These are phyloP conservation scores for Hesperia comma DNA, from an alignment of 2,888 invertebrate genomes.

Conservation along the genomic window DNA sequence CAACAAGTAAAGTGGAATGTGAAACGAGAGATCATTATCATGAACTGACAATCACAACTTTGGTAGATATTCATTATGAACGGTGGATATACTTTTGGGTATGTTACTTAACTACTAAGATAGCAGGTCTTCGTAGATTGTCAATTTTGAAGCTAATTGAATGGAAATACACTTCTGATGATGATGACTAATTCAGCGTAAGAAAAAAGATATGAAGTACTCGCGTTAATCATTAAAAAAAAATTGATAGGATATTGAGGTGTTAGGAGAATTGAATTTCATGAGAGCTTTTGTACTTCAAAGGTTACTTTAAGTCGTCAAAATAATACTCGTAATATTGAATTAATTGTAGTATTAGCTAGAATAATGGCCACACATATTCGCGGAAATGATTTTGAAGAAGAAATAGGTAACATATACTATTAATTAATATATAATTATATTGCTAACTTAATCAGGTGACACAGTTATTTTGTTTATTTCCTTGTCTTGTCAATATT, in stretches of 20 bases:
- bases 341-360: too few species aligned
- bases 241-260: not conserved
- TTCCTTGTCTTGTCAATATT: too few species aligned
- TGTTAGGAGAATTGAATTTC: too few species aligned
- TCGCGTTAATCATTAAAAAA: not conserved
- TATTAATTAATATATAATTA: too few species aligned
- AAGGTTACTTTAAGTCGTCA: too few species aligned
- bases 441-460: too few species aligned
- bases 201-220: not conserved
- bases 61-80: slow-evolving; percentile 21
- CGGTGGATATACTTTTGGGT: not conserved
- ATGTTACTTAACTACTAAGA: not conserved
- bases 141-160: not conserved
- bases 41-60: slow-evolving; percentile 30
- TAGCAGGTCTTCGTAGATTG: not conserved
- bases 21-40: slow-evolving; percentile 42
- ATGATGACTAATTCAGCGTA: not conserved
- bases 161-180: slow-evolving; percentile 1
- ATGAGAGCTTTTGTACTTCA: too few species aligned
- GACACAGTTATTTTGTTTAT: too few species aligned
- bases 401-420: too few species aligned
- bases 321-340: too few species aligned
- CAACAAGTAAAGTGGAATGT: slow-evolving; percentile 43
- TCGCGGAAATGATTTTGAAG: too few species aligned
- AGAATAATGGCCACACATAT: too few species aligned